Evolutionary conservation across 64 coral and sea anemone genomes (phyloP), one percentile per base, ranked within the genome.

Genomic region (Platygyra sinensis): DNA sequence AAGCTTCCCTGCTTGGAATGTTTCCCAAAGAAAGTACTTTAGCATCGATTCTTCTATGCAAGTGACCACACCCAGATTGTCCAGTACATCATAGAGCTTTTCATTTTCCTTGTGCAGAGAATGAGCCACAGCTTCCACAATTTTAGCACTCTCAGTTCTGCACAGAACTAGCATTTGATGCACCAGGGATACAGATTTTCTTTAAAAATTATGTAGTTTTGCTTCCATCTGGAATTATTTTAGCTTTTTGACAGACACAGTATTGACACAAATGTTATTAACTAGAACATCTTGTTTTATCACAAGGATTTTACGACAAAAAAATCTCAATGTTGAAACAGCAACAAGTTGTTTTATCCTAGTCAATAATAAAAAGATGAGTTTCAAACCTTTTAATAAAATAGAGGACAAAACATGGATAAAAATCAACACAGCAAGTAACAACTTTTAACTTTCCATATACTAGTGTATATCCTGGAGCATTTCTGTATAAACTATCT

Each of bases 401-500:
- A 73, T 10, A 73, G 10, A 73, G n/a, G 33, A 73, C n/a, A n/a
- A n/a, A n/a, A n/a, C n/a, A n/a, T n/a, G n/a, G n/a, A n/a, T n/a
- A 30, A 73, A n/a, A n/a, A 12, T 5, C 50, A 42, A 4, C 38
- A 42, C 0, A 9, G 7, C 14, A 76, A 46, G 42, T 46, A 46
- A n/a, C n/a, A 52, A 24, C 7, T 1, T 55, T 29, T 15, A 60
- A 5, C n/a, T 80, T 81, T 7, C 12, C 10, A 17, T 17, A n/a
- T 72, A 13, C 5, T 50, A 46, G 24, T 69, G 71, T 22, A 50
- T n/a, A 20, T 12, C 72, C 62, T 85, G 62, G 81, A 85, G 81
- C 60, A 85, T 72, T 85, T 85, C 22, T 72, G 81, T 85, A n/a
- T n/a, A 20, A 69, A 27, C 63, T 51, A 71, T 84, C 60, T 84